phyloP scores from a whole-genome alignment of 1,140 invertebrate species.

The Hetaerina americana region DNA sequence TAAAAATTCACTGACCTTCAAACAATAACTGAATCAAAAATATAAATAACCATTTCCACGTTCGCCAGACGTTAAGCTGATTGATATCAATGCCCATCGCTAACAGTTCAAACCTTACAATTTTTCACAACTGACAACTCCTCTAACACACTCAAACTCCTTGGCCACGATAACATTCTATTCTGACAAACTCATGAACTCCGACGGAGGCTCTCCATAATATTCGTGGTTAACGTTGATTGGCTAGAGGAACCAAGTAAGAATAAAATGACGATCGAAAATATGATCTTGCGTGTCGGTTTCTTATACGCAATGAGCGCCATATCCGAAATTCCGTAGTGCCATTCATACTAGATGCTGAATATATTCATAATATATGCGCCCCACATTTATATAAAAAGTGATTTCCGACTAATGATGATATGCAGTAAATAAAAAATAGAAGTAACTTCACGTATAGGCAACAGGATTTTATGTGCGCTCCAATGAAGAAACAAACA shows the following conservation, averaged over 20 bases:
- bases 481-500: too few relatives aligned
- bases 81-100: not conserved
- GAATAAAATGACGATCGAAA: not conserved
- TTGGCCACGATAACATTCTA: not conserved
- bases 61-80: not conserved
- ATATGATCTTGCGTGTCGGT: too few relatives aligned
- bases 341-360: too few relatives aligned
- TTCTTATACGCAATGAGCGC: too few relatives aligned
- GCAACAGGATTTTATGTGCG: too few relatives aligned
- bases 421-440: too few relatives aligned
- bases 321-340: too few relatives aligned
- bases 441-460: too few relatives aligned
- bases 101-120: not conserved
- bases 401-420: too few relatives aligned
- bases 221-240: not conserved
- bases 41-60: not conserved
- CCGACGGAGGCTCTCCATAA: not conserved
- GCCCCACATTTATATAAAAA: too few relatives aligned
- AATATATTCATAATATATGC: too few relatives aligned
- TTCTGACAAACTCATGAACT: not conserved
- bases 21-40: not conserved
- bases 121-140: not conserved
- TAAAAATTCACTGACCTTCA: not conserved
- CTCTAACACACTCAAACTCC: not conserved
- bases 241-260: constrained; percentile 5